Evolutionary conservation across 2,113 vertebrate species (phyloP).

Genomic region (Podilymbus podiceps): DNA sequence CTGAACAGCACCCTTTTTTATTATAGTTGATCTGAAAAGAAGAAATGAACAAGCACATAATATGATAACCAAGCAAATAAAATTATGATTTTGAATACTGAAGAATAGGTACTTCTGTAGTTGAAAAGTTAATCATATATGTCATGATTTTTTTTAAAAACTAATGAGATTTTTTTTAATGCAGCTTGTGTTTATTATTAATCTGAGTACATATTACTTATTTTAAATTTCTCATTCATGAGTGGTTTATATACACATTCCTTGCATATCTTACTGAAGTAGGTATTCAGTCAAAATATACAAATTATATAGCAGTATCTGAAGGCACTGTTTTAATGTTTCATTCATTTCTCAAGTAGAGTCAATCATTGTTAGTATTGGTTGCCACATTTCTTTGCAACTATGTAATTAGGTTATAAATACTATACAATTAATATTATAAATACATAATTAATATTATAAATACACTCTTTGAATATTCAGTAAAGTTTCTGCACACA

Average conservation of each 20-base stretch:
- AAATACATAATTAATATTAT: not conserved
- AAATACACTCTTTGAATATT: not conserved
- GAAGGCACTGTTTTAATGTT: not conserved
- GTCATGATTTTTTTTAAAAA: not conserved
- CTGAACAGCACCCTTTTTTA: not conserved
- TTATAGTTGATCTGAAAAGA: not conserved
- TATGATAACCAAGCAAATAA: no score
- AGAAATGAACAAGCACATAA: no score
- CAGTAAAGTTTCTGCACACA: not conserved
- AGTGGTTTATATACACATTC: not conserved
- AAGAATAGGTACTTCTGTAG: not conserved
- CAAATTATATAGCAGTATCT: not conserved
- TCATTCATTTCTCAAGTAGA: not conserved
- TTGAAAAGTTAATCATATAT: not conserved
- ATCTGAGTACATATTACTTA: not conserved
- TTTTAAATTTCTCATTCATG: not conserved
- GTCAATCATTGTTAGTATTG: not conserved
- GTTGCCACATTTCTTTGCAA: not conserved
- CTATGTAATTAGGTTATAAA: not conserved
- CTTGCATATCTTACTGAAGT: not conserved
- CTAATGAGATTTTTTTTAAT: not conserved
- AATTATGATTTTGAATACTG: not conserved
- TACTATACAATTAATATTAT: not conserved
- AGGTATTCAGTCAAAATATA: not conserved
- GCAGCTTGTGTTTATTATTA: not conserved